Base-by-base conservation (phyloP, 2,113 vertebrate genomes). In the Corydoras maculifer region DNA sequence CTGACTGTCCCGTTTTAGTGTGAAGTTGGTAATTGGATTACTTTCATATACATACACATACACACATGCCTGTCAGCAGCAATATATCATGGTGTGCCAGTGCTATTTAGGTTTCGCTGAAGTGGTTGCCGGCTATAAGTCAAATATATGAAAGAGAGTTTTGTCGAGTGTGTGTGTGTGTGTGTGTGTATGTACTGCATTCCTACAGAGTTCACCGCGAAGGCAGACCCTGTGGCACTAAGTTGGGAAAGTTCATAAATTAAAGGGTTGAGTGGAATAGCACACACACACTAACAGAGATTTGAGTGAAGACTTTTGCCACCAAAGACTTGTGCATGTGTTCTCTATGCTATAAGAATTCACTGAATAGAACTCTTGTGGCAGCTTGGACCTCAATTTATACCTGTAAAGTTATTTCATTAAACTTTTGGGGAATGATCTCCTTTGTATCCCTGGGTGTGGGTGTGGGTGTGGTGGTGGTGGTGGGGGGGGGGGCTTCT, bases 141-240 rank as follows among this genome's bases (percentile, higher is more conserved):
- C 62, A 65, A 53, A 67, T 61, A 71, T 65, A 69, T 69, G 67
- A 58, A 30, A 65, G 66, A 48, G 32, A 69, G 70, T 69, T 68
- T 73, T 74, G 72, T 62, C 58, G 43, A 53, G 48, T 29, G 61
- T 43, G 64, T 62, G 51, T 65, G 58, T 65, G 70, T 55, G 29
- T 29, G 60, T 14, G 32, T 51, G 58, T 57, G 57, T 61, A 75
- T 48, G 64, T 9, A 57, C 58, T 76, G 71, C 74, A 80, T 80
- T 86, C 82, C 85, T 79, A 58, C 32, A 73, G 73, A 84, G 85
- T 82, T 86, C 77, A 81, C 31, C 43, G 61, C 73, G 63, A 66
- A 75, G 63, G 8, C 76, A 77, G 58, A 32, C 54, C 76, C 49
- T 69, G 65, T 77, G 70, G 76, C 67, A 68, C 62, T 73, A 25